Evolutionary conservation across 2,797 vertebrate genomes (phyloP), one percentile per base, ranked within the genome.

Genomic region (Heliangelus exortis): DNA sequence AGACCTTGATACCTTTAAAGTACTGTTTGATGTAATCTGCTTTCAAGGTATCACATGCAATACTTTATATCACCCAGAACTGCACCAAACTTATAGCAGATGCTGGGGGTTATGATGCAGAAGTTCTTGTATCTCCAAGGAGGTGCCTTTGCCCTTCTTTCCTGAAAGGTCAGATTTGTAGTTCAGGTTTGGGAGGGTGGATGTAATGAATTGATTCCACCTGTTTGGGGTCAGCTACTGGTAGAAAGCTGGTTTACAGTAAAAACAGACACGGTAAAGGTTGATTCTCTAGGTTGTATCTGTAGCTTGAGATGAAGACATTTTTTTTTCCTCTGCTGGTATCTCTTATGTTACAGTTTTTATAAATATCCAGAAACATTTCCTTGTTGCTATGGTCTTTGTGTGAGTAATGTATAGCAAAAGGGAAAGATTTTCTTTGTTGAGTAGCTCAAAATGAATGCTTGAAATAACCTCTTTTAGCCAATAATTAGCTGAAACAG

Each of bases 311-410:
- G 34, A 84, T 76, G 22, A 58, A 85, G n/a, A 92, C 28, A 74
- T 29, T 21, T 61, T 69, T 79, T 90, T 88, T 75, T 78, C 43
- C 43, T 74, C 36, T 89, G 54, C 36, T 89, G 36, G 67, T 78
- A 93, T 95, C 92, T 96, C 87, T 87, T 92, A 81, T 8, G 12
- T 95, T 94, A 50, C 3, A 92, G 54, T 59, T 84, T 89, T 93
- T 87, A 95, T 84, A 97, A 93, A 95, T 95, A 95, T 33, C 81
- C 82, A 73, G 86, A 84, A 91, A 75, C 50, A 43, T 86, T 95
- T 96, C 89, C 94, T 94, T 89, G 95, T 96, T 97, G 91, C 94
- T 92, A 91, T 89, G 93, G 85, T 86, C 95, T 84, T 89, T 77
- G 43, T 95, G 26, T 72, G 87, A 94, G 90, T 80, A 94, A 68